These are phyloP conservation scores for Chydorus sphaericus DNA, from an alignment of 2,888 invertebrate genomes.

Conservation along the genomic window DNA sequence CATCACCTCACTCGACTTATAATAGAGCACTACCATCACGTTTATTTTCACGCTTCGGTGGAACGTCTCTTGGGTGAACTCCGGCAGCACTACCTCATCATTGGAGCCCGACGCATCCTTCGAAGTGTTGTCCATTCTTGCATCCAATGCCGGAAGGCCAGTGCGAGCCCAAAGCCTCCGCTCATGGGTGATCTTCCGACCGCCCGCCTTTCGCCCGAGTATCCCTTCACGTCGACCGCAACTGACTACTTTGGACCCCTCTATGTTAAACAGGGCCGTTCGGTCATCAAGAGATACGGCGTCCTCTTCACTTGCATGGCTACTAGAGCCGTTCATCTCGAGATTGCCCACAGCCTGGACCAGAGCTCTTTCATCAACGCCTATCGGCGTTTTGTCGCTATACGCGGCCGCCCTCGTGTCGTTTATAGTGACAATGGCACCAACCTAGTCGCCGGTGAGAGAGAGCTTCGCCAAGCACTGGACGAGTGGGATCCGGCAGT, in stretches of 20 bases:
- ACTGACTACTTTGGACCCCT: conserved; percentile 9
- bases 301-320: conserved; percentile 15
- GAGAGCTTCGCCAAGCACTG: conserved; percentile 7
- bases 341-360: too few species aligned
- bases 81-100: background rate
- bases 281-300: conserved; percentile 11
- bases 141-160: background rate
- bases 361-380: conserved; percentile 7
- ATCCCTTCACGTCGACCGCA: conserved; percentile 11
- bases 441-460: conserved; percentile 17
- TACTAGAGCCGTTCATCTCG: conserved; percentile 15
- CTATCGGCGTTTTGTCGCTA: conserved; percentile 6
- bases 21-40: background rate
- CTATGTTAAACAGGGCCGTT: background rate
- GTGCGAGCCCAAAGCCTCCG: background rate
- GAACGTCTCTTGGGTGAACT: background rate
- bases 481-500: background rate
- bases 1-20: background rate
- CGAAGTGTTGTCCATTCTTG: background rate
- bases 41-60: background rate
- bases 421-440: conserved; percentile 19
- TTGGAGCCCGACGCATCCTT: background rate
- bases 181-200: background rate
- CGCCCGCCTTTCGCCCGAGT: background rate
- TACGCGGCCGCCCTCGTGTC: conserved; percentile 14